phyloP scores from a whole-genome alignment of 2,888 invertebrate genomes.

The Zygaena filipendulae region DNA sequence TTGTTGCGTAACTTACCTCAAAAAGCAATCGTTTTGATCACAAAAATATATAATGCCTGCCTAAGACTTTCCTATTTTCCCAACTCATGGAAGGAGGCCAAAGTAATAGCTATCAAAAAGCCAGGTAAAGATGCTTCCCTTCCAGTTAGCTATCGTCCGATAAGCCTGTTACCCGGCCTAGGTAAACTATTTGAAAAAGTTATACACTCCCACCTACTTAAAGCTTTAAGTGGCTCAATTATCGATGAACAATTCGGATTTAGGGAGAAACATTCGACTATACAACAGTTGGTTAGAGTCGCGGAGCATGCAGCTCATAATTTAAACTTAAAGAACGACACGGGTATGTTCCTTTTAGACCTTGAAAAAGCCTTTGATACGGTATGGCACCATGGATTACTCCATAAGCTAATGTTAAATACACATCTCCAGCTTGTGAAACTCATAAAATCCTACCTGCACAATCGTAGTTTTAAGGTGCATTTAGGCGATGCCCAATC shows the following conservation, averaged over 20 bases:
- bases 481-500: slow-evolving; percentile 3
- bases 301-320: slow-evolving; percentile 6
- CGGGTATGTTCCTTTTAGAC: slow-evolving; percentile 10
- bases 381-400: slow-evolving; percentile 10
- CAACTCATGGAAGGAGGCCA: slow-evolving; percentile 5
- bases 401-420: slow-evolving; percentile 5
- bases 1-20: slow-evolving; percentile 3
- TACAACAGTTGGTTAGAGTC: slow-evolving; percentile 8
- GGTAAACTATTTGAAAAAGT: slow-evolving; percentile 11
- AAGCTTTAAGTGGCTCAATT: too few relatives aligned
- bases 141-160: slow-evolving; percentile 9
- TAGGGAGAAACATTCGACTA: slow-evolving; percentile 7
- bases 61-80: slow-evolving; percentile 6
- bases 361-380: slow-evolving; percentile 11
- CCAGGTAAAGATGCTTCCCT: slow-evolving; percentile 4
- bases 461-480: slow-evolving; percentile 1
- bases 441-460: slow-evolving; percentile 2
- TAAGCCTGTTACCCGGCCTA: slow-evolving; percentile 9
- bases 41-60: slow-evolving; percentile 9
- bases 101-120: slow-evolving; percentile 7
- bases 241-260: slow-evolving; percentile 13
- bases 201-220: slow-evolving; percentile 4
- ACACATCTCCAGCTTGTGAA: not conserved
- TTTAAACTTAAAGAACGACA: slow-evolving; percentile 4
- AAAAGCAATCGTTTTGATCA: slow-evolving; percentile 5